Evolutionary conservation across 2,113 vertebrate genomes (phyloP).

Genomic region (Rhinichthys klamathensis): DNA sequence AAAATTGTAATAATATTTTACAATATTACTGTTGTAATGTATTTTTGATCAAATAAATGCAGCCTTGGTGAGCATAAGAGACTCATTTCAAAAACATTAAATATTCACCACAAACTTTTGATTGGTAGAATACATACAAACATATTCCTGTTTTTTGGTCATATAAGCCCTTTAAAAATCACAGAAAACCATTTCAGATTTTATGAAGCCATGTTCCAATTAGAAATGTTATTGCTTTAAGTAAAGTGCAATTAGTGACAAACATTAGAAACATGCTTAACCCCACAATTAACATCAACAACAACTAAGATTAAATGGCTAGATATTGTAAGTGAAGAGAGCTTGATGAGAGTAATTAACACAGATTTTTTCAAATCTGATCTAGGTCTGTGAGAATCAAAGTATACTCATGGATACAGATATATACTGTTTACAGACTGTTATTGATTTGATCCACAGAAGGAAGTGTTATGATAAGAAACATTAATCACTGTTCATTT

Average conservation of each 20-base stretch:
- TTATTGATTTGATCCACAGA: background rate
- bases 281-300: conserved; percentile 3
- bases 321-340: background rate
- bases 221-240: background rate
- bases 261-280: conserved; percentile 9
- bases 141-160: background rate
- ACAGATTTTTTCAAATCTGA: background rate
- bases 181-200: background rate
- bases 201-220: background rate
- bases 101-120: background rate
- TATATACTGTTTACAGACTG: background rate
- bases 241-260: conserved; percentile 5
- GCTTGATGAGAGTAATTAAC: background rate
- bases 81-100: no score
- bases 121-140: background rate
- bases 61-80: background rate
- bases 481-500: conserved; percentile 15
- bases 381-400: background rate
- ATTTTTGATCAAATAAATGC: background rate
- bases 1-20: background rate
- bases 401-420: background rate
- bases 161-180: background rate
- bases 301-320: background rate
- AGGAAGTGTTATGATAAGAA: background rate
- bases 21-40: background rate